phyloP scores from a whole-genome alignment of 2,888 invertebrate genomes.

The Acronicta psi region DNA sequence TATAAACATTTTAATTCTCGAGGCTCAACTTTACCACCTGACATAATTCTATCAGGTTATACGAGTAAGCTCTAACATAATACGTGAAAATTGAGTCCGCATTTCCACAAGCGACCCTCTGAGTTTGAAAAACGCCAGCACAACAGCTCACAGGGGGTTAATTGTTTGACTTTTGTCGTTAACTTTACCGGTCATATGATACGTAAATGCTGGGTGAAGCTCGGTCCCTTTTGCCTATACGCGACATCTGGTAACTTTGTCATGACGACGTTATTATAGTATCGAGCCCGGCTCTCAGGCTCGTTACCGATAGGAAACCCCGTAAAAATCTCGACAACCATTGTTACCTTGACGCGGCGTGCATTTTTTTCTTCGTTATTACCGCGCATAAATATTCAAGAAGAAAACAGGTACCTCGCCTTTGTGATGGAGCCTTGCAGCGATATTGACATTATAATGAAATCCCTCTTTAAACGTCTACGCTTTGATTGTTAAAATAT shows the following conservation, averaged over 20 bases:
- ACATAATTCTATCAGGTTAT: conserved; percentile 57
- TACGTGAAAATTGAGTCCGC: conserved; percentile 61
- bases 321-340: conserved; percentile 62
- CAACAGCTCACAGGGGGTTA: conserved; percentile 71
- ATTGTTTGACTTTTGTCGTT: conserved; percentile 80
- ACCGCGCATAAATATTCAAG: conserved; percentile 77
- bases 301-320: conserved; percentile 59
- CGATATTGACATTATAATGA: conserved; percentile 77
- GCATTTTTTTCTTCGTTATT: conserved; percentile 70
- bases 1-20: conserved; percentile 58
- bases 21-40: conserved; percentile 55
- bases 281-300: conserved; percentile 54
- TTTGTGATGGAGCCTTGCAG: conserved; percentile 67
- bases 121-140: conserved; percentile 69
- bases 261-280: conserved; percentile 63
- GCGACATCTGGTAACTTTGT: conserved; percentile 61
- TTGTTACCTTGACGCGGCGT: conserved; percentile 67
- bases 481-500: conserved; percentile 74
- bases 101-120: conserved; percentile 58
- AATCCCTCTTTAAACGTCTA: conserved; percentile 69
- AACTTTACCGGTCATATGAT: conserved; percentile 74
- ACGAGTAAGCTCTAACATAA: conserved; percentile 54
- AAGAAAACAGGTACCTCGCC: conserved; percentile 66
- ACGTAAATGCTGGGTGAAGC: conserved; percentile 67
- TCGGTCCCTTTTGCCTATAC: conserved; percentile 57